phyloP scores from a whole-genome alignment of 2,888 invertebrate genomes.

The Serripes groenlandicus region DNA sequence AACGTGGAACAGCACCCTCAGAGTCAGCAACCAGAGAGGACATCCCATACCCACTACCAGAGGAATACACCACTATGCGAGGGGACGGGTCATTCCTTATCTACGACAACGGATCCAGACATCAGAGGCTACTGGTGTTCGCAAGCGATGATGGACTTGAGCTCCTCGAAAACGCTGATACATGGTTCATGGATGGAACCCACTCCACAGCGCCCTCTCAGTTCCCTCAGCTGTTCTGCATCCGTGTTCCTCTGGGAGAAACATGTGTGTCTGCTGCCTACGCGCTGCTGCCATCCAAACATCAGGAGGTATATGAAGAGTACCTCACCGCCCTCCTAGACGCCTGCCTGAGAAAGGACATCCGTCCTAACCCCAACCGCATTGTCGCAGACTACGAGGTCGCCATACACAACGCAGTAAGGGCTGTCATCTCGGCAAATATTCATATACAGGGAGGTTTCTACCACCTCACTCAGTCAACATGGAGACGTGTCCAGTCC shows the following conservation, averaged over 20 bases:
- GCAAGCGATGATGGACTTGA: conserved; percentile 16
- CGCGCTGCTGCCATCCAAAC: conserved; percentile 35
- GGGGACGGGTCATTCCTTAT: conserved; percentile 2
- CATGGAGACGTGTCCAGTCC: conserved; percentile 31
- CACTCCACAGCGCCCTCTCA: conserved; percentile 32
- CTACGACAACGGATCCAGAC: conserved; percentile 23
- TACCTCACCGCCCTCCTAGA: conserved; percentile 35
- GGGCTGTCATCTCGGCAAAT: conserved; percentile 2
- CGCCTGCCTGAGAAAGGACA: conserved; percentile 20
- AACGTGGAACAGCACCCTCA: neutral
- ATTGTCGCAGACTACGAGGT: conserved; percentile 33
- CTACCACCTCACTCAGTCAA: conserved; percentile 42
- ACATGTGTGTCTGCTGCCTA: conserved; percentile 30
- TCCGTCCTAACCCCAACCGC: conserved; percentile 26
- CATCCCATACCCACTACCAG: conserved; percentile 26
- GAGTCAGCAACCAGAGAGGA: conserved; percentile 1
- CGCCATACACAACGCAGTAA: conserved; percentile 35
- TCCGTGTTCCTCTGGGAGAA: conserved; percentile 29
- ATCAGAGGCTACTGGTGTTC: conserved; percentile 24
- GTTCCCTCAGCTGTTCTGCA: conserved; percentile 16
- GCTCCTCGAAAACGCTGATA: conserved; percentile 27
- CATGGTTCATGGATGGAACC: conserved; percentile 44
- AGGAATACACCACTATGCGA: conserved; percentile 8
- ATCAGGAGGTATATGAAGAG: conserved; percentile 29
- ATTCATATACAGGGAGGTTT: conserved; percentile 38